Percentiles rank a stretch among this genome's conserved stretches.
phyloP scores from a whole-genome alignment of 2,888 invertebrate genomes.

The Pristionchus mayeri region DNA sequence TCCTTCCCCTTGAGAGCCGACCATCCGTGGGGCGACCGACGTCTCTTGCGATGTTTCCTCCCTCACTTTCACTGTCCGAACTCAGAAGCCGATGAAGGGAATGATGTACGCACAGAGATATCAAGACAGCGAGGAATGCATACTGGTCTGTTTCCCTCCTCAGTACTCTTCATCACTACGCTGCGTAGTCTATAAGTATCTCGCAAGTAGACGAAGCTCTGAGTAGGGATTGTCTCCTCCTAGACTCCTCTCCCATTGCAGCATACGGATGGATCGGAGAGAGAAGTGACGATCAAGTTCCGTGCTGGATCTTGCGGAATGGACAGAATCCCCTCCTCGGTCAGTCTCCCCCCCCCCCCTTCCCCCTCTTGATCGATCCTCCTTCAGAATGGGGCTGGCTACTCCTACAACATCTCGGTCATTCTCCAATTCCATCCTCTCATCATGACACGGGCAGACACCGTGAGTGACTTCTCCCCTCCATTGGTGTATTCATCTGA shows the following conservation, averaged over 20 bases:
- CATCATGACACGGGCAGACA: constrained; percentile 73
- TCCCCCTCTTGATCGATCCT: not conserved
- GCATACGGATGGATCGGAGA: constrained; percentile 60
- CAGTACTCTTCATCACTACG: not conserved
- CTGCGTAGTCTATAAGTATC: not conserved
- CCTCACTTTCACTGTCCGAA: constrained; percentile 70
- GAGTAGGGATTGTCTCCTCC: not conserved
- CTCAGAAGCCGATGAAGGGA: constrained; percentile 71
- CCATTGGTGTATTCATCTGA: not conserved
- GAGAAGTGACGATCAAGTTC: constrained; percentile 71
- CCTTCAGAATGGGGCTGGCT: constrained; percentile 66
- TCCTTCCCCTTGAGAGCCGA: constrained; percentile 62
- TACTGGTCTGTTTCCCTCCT: constrained; percentile 54
- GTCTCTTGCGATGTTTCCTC: constrained; percentile 70
- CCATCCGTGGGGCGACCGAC: constrained; percentile 72
- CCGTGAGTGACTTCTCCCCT: constrained; percentile 32
- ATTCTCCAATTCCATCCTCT: constrained; percentile 75
- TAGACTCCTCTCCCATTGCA: not conserved
- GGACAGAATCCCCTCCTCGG: constrained; percentile 63
- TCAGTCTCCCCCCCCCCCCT: constrained; percentile 47
- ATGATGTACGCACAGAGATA: constrained; percentile 71
- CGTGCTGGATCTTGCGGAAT: constrained; percentile 69
- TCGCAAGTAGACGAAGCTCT: not conserved
- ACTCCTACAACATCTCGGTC: constrained; percentile 70
- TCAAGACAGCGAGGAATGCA: constrained; percentile 69